phyloP scores from a whole-genome alignment of 2,113 vertebrate species.

The Puma concolor region DNA sequence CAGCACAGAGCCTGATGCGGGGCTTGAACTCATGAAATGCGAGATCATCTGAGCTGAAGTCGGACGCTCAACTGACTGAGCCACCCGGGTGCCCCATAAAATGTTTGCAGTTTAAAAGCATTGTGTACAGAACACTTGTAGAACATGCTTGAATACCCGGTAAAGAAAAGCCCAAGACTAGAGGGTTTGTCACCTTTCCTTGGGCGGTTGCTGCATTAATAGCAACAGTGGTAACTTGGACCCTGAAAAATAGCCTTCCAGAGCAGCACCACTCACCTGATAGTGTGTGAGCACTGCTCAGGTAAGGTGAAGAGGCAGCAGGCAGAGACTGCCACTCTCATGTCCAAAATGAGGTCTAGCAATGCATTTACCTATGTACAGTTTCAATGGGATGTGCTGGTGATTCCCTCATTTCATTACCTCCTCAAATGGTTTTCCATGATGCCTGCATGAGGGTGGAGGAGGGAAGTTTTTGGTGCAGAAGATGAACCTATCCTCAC shows the following conservation, averaged over 20 bases:
- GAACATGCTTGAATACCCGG: background rate
- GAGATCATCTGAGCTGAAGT: too few species aligned
- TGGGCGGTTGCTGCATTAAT: background rate
- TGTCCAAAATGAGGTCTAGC: too few species aligned
- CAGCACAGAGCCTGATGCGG: too few species aligned
- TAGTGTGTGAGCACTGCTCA: rapidly evolving
- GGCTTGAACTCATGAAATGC: too few species aligned
- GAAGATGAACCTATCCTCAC: background rate
- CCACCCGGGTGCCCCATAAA: background rate
- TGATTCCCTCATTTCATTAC: background rate
- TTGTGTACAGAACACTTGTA: background rate
- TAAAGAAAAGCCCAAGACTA: background rate
- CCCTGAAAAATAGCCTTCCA: background rate
- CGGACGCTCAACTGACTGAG: too few species aligned
- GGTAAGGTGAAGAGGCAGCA: background rate
- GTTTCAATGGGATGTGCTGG: background rate
- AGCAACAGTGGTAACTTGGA: too few species aligned
- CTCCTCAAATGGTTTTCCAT: background rate
- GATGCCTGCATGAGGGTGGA: background rate
- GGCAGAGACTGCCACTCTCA: background rate
- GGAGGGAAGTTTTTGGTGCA: background rate
- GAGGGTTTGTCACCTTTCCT: background rate
- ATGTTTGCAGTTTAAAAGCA: background rate
- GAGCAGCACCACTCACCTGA: background rate
- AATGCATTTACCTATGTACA: rapidly evolving